Conservation (phyloP, 2,113 vertebrate species). For the Phylloscopus trochilus region DNA sequence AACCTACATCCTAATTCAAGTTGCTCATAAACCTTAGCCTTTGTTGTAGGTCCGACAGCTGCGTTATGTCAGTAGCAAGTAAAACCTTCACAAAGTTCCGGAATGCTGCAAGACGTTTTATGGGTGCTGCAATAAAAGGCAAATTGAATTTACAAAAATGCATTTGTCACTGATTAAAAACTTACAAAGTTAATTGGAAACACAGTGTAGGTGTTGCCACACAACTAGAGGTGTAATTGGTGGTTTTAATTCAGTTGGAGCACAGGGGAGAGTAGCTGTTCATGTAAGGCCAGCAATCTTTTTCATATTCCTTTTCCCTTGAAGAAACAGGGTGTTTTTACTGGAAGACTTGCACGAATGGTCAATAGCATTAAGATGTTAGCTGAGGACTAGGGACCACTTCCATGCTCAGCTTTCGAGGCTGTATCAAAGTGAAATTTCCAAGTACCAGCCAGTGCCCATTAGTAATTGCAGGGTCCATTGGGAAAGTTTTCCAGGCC, state of each 20-base stretch:
- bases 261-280: not conserved
- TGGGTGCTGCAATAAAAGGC: constrained; percentile 80
- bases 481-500: constrained; percentile 17
- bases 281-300: not conserved
- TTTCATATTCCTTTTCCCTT: not conserved
- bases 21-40: constrained; percentile 88
- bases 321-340: not conserved
- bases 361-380: not conserved
- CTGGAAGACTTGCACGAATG: not conserved
- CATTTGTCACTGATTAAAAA: constrained; percentile 85
- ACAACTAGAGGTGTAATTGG: constrained; percentile 79
- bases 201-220: constrained; percentile 83
- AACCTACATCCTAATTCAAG: constrained; percentile 97
- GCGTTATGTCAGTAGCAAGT: constrained; percentile 96
- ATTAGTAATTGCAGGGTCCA: not conserved
- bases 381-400: not conserved
- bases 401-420: not conserved
- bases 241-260: constrained; percentile 69
- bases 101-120: constrained; percentile 96
- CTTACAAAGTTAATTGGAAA: constrained; percentile 85
- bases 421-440: not conserved
- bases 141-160: constrained; percentile 86
- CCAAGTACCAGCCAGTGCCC: not conserved
- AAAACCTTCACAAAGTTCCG: constrained; percentile 93
- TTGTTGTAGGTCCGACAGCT: constrained; percentile 96